These are phyloP conservation scores for Eupithecia vulgata DNA, from an alignment of 2,888 invertebrate species.

Conservation along the genomic window DNA sequence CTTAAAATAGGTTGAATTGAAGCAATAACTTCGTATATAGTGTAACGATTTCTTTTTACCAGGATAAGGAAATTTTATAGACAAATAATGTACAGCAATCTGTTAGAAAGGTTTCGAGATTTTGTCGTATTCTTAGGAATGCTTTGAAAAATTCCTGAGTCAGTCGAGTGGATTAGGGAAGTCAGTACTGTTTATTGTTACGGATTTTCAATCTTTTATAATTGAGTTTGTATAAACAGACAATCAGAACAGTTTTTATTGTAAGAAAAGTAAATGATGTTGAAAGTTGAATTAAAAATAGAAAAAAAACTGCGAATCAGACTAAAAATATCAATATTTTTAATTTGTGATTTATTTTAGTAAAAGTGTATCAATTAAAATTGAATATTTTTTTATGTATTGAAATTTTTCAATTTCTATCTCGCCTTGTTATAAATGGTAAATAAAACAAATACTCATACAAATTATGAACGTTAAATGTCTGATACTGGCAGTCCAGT, in stretches of 20 bases:
- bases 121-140: constrained; percentile 56
- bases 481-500: neutral
- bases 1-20: neutral
- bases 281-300: neutral
- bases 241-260: neutral
- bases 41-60: constrained; percentile 41
- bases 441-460: too few species aligned
- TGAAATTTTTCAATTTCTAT: too few species aligned
- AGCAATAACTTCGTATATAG: constrained; percentile 28
- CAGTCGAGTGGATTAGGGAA: constrained; percentile 53
- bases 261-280: neutral
- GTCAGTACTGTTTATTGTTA: constrained; percentile 55
- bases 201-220: constrained; percentile 51
- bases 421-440: too few species aligned
- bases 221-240: constrained; percentile 47
- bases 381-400: too few species aligned
- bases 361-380: too few species aligned
- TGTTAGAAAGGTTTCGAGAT: constrained; percentile 52
- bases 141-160: constrained; percentile 61
- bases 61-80: constrained; percentile 48
- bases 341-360: too few species aligned
- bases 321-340: neutral
- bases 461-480: neutral
- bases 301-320: neutral
- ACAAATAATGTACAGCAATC: constrained; percentile 52